These are phyloP conservation scores for Eilema depressum DNA, from an alignment of 2,888 invertebrate species.

Conservation along the genomic window DNA sequence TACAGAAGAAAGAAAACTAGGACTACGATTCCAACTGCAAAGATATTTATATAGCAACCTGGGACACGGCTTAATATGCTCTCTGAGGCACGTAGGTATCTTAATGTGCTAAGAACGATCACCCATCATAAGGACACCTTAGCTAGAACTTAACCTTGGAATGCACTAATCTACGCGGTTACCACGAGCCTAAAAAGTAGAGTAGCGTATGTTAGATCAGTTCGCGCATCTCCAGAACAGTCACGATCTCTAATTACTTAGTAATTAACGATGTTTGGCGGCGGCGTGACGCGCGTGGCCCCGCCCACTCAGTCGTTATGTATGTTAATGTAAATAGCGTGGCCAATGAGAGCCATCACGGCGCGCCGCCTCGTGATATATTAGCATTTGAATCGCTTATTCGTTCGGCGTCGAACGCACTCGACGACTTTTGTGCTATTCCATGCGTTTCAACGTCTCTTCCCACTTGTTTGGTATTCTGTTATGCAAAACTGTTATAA, in stretches of 20 bases:
- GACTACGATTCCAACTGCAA: background rate
- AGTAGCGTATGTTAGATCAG: constrained; percentile 49
- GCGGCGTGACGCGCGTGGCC: constrained; percentile 78
- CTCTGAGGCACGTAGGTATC: no score
- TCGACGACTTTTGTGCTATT: constrained; percentile 71
- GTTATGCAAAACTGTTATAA: constrained; percentile 75
- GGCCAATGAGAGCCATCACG: constrained; percentile 82
- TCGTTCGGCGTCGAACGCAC: constrained; percentile 67
- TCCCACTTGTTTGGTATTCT: constrained; percentile 61
- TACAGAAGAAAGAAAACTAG: background rate
- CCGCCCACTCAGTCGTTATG: constrained; percentile 73
- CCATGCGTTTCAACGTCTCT: constrained; percentile 71
- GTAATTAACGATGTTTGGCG: constrained; percentile 82
- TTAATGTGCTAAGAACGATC: no score
- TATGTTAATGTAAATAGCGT: constrained; percentile 83
- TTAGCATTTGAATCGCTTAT: constrained; percentile 86
- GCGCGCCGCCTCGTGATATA: constrained; percentile 83
- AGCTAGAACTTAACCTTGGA: no score
- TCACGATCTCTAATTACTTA: constrained; percentile 80
- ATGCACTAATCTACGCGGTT: no score
- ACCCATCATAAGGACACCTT: no score
- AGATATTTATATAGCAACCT: no score
- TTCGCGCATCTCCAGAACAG: constrained; percentile 65
- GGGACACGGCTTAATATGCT: no score
- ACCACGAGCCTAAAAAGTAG: background rate